Conservation (phyloP, 2,113 vertebrate species). For the Ophthalmolycus amberensis region DNA sequence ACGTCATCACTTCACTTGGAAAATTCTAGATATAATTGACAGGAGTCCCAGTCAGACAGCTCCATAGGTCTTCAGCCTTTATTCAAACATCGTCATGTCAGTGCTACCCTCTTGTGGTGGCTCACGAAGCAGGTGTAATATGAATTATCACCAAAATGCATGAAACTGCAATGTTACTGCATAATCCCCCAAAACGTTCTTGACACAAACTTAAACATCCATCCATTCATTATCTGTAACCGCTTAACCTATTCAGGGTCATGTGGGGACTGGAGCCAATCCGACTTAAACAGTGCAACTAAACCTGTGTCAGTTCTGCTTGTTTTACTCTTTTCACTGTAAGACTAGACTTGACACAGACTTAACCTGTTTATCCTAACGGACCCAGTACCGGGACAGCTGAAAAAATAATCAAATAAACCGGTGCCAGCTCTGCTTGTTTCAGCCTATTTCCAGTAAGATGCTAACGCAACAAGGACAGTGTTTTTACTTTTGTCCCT, state of each 20-base stretch:
- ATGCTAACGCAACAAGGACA: not conserved
- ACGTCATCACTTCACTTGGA: not conserved
- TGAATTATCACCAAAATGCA: not conserved
- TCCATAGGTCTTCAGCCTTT: not conserved
- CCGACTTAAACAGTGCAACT: not conserved
- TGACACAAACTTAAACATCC: not conserved
- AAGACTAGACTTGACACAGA: not conserved
- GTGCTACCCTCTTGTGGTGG: conserved; percentile 80
- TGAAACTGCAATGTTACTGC: not conserved
- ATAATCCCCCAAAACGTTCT: not conserved
- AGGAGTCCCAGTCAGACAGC: not conserved
- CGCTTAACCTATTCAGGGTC: not conserved
- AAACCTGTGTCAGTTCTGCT: not conserved
- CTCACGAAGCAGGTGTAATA: not conserved
- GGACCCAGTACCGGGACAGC: no score
- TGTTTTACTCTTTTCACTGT: not conserved
- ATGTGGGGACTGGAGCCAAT: not conserved
- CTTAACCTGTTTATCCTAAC: not conserved
- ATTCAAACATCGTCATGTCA: conserved; percentile 12
- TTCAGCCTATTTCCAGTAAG: not conserved
- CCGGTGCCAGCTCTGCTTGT: not conserved
- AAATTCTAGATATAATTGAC: not conserved
- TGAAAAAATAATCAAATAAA: not conserved
- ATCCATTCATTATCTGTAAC: not conserved
- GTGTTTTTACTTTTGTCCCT: not conserved